phyloP scores from a whole-genome alignment of 2,113 vertebrate genomes.

The cat (Felis catus) region DNA sequence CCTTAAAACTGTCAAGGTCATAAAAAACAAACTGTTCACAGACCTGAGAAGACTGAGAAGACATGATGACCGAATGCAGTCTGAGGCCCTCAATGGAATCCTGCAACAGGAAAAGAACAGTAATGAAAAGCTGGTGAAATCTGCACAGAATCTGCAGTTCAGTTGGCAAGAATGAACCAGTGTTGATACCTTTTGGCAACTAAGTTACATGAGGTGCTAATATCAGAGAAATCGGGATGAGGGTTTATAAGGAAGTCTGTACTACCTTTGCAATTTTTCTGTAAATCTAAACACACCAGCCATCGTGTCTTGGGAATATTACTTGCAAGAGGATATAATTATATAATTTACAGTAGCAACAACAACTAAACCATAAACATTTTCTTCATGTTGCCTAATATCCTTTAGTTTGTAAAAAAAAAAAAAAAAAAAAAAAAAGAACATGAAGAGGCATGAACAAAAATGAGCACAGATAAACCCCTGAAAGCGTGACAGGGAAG shows the following conservation, averaged over 20 bases:
- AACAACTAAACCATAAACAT: neutral
- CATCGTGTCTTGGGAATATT: neutral
- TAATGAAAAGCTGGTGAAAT: neutral
- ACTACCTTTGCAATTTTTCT: neutral
- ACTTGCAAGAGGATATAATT: neutral
- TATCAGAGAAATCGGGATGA: neutral
- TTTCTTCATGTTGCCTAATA: neutral
- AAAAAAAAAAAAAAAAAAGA: neutral
- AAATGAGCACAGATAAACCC: neutral
- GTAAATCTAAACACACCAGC: neutral
- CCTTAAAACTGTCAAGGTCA: slow-evolving; percentile 11
- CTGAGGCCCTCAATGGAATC: neutral
- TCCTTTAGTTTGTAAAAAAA: neutral
- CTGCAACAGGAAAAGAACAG: neutral
- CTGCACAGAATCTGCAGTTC: neutral
- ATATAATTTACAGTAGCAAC: neutral
- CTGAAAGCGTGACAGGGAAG: neutral
- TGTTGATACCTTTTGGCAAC: neutral
- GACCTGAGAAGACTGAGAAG: neutral
- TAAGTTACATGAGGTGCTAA: neutral
- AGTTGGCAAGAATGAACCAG: neutral
- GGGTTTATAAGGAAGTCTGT: neutral
- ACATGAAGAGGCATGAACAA: neutral
- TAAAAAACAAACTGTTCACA: neutral
- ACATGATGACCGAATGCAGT: neutral